These are phyloP conservation scores for Palaemon carinicauda DNA, from an alignment of 1,140 invertebrate species.

Conservation along the genomic window DNA sequence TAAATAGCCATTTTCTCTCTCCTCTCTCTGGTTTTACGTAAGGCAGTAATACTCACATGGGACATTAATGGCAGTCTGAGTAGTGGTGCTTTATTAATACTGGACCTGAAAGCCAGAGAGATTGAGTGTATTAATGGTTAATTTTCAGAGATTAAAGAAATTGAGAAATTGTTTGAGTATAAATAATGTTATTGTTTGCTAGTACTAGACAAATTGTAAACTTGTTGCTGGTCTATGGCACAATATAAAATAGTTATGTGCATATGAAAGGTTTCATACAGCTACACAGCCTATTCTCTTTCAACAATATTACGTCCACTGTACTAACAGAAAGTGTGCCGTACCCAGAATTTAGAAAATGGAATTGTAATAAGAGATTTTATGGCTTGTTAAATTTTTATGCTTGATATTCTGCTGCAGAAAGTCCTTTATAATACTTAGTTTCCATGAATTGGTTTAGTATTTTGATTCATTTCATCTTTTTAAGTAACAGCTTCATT, in stretches of 20 bases:
- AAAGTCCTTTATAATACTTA: too few relatives aligned
- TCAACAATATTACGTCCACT: constrained; percentile 32
- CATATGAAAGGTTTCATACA: not conserved
- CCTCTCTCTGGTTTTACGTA: constrained; percentile 20
- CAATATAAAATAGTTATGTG: too few relatives aligned
- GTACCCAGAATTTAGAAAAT: not conserved
- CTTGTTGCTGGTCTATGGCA: not conserved
- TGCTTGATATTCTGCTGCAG: not conserved
- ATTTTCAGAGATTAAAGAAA: not conserved
- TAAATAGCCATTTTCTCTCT: not conserved
- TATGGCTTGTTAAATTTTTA: constrained; percentile 22
- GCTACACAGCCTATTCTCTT: not conserved
- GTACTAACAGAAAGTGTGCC: constrained; percentile 2
- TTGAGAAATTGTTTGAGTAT: not conserved
- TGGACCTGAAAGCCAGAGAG: constrained; percentile 28
- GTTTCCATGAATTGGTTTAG: too few relatives aligned
- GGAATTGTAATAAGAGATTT: constrained; percentile 1
- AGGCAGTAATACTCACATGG: not conserved
- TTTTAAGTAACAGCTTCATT: too few relatives aligned
- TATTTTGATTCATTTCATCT: too few relatives aligned
- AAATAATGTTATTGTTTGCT: not conserved
- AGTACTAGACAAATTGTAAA: not conserved
- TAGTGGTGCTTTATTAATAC: constrained; percentile 12
- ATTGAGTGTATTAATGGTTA: not conserved
- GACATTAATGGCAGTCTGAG: not conserved